Base-by-base conservation (phyloP, 1,140 invertebrate genomes). In the Harpegnathos saltator region DNA sequence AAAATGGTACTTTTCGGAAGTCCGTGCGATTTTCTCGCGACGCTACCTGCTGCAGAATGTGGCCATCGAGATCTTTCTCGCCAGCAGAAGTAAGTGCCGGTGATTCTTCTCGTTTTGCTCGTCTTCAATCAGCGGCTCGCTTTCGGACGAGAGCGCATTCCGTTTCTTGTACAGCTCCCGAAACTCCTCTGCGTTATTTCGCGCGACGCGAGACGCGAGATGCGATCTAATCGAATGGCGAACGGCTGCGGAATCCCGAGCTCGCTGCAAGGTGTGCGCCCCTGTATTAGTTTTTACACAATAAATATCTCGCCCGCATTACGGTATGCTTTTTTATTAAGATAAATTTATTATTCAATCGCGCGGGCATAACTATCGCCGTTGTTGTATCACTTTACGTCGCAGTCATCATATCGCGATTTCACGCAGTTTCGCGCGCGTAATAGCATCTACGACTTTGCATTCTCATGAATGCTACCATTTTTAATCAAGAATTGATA, bases 1-100 rank as follows among this genome's bases (percentile, higher is more conserved):
- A 86, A 99, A 99, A 95, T 99, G 99, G 99, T 99, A 99, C 95
- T 99, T 99, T 95, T 98, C 98, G 73, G 99, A 99, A 95, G 98
- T 99, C 65, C 96, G 99, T 19, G 99, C 99, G 50, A 99, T 99
- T 89, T 99, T 99, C 95, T 98, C 98, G 2, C 95, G 99, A 7
- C 96, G 98, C 50, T 99, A 99, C 92, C 95, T 99, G 15, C 96
- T 99, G 62, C 99, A 99, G 94, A 99, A 99, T 95, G 97, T 98
- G 56, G 98, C 98, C 63, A 97, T 99, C 90, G 99, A 99, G 95
- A 99, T 99, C 90, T 99, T 99, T 94, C 96, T 99, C 65, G 98
- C 99, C 24, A 99, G 98, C 94, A 96, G 99, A 96, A 99, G 98
- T 99, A 95, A 98, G 97, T 97, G 73, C 58, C 83, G 56, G 52